Percentiles rank a stretch among this genome's conserved stretches.
Conservation (phyloP, 2,797 vertebrate species). For the Eospalax fontanierii region DNA sequence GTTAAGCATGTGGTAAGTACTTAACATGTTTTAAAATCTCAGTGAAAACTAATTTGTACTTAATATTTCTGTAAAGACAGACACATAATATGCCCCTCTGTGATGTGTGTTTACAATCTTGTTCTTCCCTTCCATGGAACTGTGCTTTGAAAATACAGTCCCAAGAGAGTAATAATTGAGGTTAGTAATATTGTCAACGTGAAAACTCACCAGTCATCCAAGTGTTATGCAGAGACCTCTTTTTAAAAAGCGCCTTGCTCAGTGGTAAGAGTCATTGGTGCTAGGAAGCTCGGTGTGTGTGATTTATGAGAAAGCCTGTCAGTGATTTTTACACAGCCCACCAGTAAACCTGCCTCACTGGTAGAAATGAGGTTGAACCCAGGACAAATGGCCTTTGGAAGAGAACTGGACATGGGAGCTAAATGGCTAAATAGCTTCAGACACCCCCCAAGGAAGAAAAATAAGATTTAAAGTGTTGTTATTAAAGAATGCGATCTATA, state of each 20-base stretch:
- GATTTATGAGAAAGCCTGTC: conserved; percentile 43
- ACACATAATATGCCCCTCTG: conserved; percentile 7
- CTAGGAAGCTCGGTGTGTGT: accelerated
- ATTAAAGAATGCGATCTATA: neutral
- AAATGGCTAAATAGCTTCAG: conserved; percentile 39
- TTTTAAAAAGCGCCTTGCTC: conserved; percentile 57
- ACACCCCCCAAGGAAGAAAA: neutral
- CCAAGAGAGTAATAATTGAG: conserved; percentile 58
- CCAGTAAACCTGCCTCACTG: neutral
- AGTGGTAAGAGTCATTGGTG: neutral
- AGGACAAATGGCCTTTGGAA: neutral
- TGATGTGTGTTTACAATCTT: conserved; percentile 50
- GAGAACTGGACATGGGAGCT: neutral
- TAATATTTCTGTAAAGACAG: neutral
- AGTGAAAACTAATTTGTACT: conserved; percentile 65
- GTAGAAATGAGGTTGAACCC: neutral
- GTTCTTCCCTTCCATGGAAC: conserved; percentile 54
- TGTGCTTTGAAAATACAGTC: conserved; percentile 69
- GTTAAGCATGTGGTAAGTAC: conserved; percentile 71
- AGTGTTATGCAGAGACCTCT: neutral
- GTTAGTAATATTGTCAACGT: neutral
- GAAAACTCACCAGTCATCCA: conserved; percentile 44
- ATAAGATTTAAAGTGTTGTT: conserved; percentile 6
- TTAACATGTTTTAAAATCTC: conserved; percentile 63
- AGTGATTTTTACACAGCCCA: neutral